These are phyloP conservation scores for Oreocharis arfaki DNA, from an alignment of 2,113 vertebrate species.

Conservation along the genomic window DNA sequence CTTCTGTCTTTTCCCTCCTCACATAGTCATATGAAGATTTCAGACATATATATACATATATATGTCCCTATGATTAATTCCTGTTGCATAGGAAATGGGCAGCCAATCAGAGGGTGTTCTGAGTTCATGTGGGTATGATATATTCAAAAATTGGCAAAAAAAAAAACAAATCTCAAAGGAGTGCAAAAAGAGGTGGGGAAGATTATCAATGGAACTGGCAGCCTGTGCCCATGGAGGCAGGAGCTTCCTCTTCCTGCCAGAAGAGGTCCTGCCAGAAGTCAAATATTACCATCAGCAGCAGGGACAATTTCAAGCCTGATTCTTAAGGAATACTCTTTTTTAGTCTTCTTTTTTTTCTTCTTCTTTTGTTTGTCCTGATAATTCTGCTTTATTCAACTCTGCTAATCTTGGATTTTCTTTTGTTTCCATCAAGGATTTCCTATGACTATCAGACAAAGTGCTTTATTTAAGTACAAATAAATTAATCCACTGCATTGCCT, in stretches of 20 bases:
- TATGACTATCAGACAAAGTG: background rate
- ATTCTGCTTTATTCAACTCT: background rate
- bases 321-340: background rate
- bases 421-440: background rate
- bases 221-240: background rate
- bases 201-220: background rate
- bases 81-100: background rate
- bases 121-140: background rate
- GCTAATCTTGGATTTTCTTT: background rate
- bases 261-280: background rate
- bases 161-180: background rate
- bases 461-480: background rate
- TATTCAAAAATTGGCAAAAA: background rate
- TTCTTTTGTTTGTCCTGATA: background rate
- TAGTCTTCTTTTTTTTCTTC: background rate
- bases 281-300: background rate
- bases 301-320: background rate
- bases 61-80: background rate
- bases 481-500: background rate
- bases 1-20: background rate
- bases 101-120: background rate
- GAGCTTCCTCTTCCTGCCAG: background rate
- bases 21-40: background rate
- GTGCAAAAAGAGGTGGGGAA: background rate
- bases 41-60: background rate